Conservation (phyloP, 1,140 invertebrate species). For the Cotesia glomerata region DNA sequence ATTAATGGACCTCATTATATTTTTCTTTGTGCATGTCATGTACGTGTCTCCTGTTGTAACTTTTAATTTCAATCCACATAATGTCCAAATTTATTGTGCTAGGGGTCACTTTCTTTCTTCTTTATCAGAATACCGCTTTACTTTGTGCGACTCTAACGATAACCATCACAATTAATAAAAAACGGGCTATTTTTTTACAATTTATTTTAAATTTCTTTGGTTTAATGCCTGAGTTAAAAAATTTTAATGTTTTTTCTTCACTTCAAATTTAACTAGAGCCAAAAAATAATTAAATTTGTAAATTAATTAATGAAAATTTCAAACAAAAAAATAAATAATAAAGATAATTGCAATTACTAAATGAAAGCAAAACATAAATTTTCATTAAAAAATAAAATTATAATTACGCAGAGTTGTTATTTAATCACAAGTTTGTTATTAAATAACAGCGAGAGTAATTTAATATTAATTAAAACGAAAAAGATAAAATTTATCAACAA, state of each 20-base stretch:
- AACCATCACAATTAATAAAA: constrained; percentile 49
- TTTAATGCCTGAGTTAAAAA: constrained; percentile 56
- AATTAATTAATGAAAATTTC: too few species aligned
- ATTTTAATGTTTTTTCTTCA: constrained; percentile 42
- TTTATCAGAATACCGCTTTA: constrained; percentile 49
- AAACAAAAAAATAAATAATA: too few species aligned
- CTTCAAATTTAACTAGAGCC: neutral
- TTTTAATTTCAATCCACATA: neutral
- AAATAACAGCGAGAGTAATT: neutral
- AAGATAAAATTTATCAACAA: neutral
- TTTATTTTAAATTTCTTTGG: constrained; percentile 56
- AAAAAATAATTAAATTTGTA: too few species aligned
- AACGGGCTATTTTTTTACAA: constrained; percentile 47
- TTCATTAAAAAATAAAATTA: too few species aligned
- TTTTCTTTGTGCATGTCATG: constrained; percentile 8
- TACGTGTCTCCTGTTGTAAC: constrained; percentile 11
- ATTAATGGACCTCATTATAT: constrained; percentile 28
- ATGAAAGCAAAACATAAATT: too few species aligned
- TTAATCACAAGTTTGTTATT: constrained; percentile 7
- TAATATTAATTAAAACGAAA: neutral
- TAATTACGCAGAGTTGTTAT: neutral
- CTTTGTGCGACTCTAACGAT: constrained; percentile 58
- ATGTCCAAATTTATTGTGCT: constrained; percentile 36
- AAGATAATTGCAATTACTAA: too few species aligned
- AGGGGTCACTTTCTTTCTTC: constrained; percentile 29